These are phyloP conservation scores for Hippocampus zosterae DNA, from an alignment of 2,113 vertebrate genomes.

Conservation along the genomic window DNA sequence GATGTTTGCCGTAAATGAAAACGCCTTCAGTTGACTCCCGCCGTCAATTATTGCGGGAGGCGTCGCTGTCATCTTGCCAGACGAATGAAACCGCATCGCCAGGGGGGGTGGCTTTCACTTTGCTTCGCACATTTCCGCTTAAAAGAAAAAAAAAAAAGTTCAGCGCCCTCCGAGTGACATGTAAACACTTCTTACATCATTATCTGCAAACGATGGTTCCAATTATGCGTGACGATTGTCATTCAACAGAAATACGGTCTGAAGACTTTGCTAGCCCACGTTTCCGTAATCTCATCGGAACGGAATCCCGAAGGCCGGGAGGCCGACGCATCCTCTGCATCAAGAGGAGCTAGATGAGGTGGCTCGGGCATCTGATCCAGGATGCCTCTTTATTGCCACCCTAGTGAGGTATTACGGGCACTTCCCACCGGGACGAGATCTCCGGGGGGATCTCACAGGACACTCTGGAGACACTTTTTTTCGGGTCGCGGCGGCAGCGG, in stretches of 20 bases:
- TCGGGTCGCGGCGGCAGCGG: no score
- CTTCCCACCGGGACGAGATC: not conserved
- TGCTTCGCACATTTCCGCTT: not conserved
- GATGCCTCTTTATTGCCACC: not conserved
- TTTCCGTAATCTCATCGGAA: no score
- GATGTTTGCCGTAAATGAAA: constrained; percentile 18
- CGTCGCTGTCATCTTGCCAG: constrained; percentile 15
- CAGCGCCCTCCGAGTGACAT: not conserved
- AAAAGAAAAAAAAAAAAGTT: not conserved
- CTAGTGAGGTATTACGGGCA: not conserved
- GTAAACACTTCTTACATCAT: not conserved
- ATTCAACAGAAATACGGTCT: not conserved
- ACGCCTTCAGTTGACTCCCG: constrained; percentile 24
- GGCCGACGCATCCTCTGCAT: no score
- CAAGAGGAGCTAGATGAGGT: no score
- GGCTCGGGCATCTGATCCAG: no score
- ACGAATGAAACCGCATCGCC: constrained; percentile 14
- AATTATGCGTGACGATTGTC: not conserved
- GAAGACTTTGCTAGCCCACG: not conserved
- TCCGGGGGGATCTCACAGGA: not conserved
- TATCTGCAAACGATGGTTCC: not conserved
- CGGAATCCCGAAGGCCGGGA: no score
- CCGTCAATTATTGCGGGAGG: constrained; percentile 26
- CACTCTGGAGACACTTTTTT: not conserved
- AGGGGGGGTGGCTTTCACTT: not conserved